Percentiles rank a stretch among this genome's conserved stretches.
phyloP scores from a whole-genome alignment of 2,113 vertebrate species.

The Oncorhynchus clarkii region DNA sequence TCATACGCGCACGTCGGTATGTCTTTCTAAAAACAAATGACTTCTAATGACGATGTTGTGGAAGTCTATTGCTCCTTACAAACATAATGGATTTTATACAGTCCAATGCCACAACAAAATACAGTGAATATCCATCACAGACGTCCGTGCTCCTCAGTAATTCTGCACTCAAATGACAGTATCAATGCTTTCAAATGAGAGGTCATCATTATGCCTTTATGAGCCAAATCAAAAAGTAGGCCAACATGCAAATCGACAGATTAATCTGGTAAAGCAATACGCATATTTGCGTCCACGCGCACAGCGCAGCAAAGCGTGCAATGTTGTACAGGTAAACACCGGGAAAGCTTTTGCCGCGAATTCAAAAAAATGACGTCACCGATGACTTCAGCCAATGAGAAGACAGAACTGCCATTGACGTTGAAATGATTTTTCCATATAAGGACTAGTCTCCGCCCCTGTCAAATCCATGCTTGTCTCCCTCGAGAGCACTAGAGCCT shows the following conservation, averaged over 20 bases:
- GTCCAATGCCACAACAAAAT: not conserved
- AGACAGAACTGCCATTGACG: constrained; percentile 22
- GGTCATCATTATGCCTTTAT: no score
- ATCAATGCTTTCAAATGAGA: no score
- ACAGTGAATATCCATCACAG: not conserved
- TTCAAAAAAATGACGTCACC: constrained; percentile 59
- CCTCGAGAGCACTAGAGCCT: constrained; percentile 60
- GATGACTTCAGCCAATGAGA: constrained; percentile 53
- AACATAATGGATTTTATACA: not conserved
- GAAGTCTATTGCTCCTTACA: not conserved
- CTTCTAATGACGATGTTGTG: not conserved
- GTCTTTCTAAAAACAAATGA: not conserved
- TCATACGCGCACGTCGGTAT: not conserved
- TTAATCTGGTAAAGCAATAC: not conserved
- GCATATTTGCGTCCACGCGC: not conserved
- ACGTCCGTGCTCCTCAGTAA: no score
- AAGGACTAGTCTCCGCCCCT: constrained; percentile 59
- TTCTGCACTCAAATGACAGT: no score
- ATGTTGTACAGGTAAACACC: not conserved
- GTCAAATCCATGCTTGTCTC: constrained; percentile 48
- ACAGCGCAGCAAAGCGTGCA: not conserved
- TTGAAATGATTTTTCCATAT: constrained; percentile 60
- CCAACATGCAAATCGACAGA: not conserved
- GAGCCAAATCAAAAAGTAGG: not conserved
- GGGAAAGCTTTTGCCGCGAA: constrained; percentile 34